Base-by-base conservation (phyloP, 2,888 invertebrate species). In the Tenthredo scrophulariae region DNA sequence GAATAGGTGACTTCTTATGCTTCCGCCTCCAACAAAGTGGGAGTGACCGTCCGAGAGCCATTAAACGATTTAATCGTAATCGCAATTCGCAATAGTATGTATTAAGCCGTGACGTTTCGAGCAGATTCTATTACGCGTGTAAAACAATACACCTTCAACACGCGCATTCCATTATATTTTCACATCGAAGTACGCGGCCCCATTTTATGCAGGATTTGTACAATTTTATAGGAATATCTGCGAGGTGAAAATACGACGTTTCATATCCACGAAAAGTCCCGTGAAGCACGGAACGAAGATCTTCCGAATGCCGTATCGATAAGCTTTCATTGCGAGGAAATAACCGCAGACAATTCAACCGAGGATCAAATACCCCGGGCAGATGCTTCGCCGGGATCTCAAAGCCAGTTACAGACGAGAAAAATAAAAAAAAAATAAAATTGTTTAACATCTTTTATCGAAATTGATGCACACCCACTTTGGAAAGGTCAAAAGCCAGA, bases 11-110 rank as follows among this genome's bases (percentile, higher is more conserved):
- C 72, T 74, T 50, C 22, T 80, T 50, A 26, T 29, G 62, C 62
- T 80, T 80, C 80, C 80, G 80, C 62, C 77, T 77, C 50, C 54
- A 37, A 33, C 1, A 77, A 26, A 54, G 54, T 33, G 54, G 77
- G 50, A 77, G 50, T 54, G 6, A 74, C 54, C 77, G 54, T 40
- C 72, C 6, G 43, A 43, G 43, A 74, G 22, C 54, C 9, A 54
- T 77, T 54, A 33, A 77, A 54, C 77, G 77, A 54, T 77, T 9
- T n/a, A 26, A 77, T 77, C 33, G 77, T n/a, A 33, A 54, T 77
- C 77, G 54, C 46, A 10, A 54, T 54, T 77, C 33, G 29, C 33
- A 54, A 29, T 54, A 54, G 29, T 26, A 54, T 46, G 29, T 26
- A 54, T 46, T 54, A 15, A 54, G n/a, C 77, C 46, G 15, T 29